These are phyloP conservation scores for Acronicta aceris DNA, from an alignment of 2,888 invertebrate species.

Conservation along the genomic window DNA sequence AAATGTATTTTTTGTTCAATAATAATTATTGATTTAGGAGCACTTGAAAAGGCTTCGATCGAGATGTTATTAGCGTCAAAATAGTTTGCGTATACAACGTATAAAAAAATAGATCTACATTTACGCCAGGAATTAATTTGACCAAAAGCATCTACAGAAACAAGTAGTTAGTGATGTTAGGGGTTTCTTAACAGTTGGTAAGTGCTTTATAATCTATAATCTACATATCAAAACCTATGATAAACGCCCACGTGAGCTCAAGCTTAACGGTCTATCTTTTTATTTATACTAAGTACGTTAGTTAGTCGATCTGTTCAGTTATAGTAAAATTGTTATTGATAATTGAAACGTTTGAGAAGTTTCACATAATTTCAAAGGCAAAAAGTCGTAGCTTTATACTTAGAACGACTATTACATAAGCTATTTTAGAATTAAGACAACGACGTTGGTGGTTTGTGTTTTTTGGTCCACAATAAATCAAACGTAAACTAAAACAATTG, in stretches of 20 bases:
- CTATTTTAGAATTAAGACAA: slow-evolving; percentile 53
- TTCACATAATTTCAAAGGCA: too few relatives aligned
- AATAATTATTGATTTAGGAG: background rate
- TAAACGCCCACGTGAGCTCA: slow-evolving; percentile 54
- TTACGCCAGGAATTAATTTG: too few relatives aligned
- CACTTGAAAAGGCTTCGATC: too few relatives aligned
- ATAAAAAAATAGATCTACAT: too few relatives aligned
- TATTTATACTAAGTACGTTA: slow-evolving; percentile 48
- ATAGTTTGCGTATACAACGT: too few relatives aligned
- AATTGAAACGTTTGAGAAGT: too few relatives aligned
- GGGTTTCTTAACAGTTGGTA: slow-evolving; percentile 37
- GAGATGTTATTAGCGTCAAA: too few relatives aligned
- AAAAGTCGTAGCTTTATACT: too few relatives aligned
- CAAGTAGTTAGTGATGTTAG: background rate
- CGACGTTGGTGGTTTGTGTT: slow-evolving; percentile 77
- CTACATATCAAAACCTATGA: slow-evolving; percentile 62
- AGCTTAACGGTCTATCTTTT: slow-evolving; percentile 57
- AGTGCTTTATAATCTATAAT: slow-evolving; percentile 60
- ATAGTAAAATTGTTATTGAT: too few relatives aligned
- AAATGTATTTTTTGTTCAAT: background rate
- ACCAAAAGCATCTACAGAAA: background rate
- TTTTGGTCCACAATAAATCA: slow-evolving; percentile 65
- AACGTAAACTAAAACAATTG: slow-evolving; percentile 77
- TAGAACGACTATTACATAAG: slow-evolving; percentile 3
- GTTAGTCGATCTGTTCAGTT: too few relatives aligned